Percentiles rank a stretch among this genome's conserved stretches.
phyloP scores from a whole-genome alignment of 2,888 invertebrate species.

The Neocrepidodera transversa region DNA sequence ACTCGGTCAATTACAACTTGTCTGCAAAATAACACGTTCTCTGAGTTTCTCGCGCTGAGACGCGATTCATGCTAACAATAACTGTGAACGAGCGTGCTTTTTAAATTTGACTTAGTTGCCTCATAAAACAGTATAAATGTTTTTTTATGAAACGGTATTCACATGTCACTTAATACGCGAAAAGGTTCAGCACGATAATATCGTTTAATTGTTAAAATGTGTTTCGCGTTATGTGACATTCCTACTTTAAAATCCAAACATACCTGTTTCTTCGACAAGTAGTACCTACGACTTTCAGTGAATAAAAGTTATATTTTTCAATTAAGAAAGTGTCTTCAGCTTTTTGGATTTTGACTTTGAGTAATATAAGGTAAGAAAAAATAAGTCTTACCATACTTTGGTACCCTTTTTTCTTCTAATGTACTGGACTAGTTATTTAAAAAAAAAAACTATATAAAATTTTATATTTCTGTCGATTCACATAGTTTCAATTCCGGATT shows the following conservation, averaged over 20 bases:
- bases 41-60: constrained; percentile 17
- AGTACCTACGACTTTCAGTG: too few relatives aligned
- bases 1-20: constrained; percentile 21
- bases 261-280: too few relatives aligned
- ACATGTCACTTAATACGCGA: background rate
- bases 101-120: background rate
- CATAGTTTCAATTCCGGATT: too few relatives aligned
- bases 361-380: too few relatives aligned
- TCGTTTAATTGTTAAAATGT: background rate
- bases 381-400: too few relatives aligned
- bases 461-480: too few relatives aligned
- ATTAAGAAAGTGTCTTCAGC: too few relatives aligned
- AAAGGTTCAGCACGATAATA: background rate
- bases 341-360: too few relatives aligned
- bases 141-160: background rate
- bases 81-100: constrained; percentile 1
- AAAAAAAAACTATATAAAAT: too few relatives aligned
- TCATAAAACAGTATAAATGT: background rate
- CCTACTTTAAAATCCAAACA: background rate
- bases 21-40: constrained; percentile 16
- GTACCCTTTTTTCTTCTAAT: too few relatives aligned
- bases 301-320: too few relatives aligned
- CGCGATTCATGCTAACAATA: constrained; percentile 23
- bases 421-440: too few relatives aligned
- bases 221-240: background rate